A percentile compares a stretch with the other conserved stretches of the same genome.
These are phyloP conservation scores for Periplaneta americana DNA, from an alignment of 1,140 invertebrate species.

Conservation along the genomic window DNA sequence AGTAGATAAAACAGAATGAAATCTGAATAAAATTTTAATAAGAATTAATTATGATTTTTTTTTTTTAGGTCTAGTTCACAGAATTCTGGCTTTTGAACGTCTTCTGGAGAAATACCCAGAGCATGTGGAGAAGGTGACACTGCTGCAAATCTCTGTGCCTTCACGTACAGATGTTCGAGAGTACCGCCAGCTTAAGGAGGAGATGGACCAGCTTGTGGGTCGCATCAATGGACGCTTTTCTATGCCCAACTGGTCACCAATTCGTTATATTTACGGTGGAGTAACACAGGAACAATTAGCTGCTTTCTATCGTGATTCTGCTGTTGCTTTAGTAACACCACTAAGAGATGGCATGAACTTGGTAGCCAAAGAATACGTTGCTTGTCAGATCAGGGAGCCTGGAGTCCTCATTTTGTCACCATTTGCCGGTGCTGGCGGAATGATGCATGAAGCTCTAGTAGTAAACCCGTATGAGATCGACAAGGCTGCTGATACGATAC, in stretches of 20 bases:
- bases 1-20: no score
- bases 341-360: slow-evolving; percentile 44
- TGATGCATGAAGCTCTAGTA: slow-evolving; percentile 36
- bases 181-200: slow-evolving; percentile 39
- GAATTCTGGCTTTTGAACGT: slow-evolving; percentile 37
- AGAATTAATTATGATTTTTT: neutral
- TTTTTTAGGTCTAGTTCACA: slow-evolving; percentile 32
- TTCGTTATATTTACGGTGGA: slow-evolving; percentile 40
- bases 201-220: slow-evolving; percentile 38
- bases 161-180: slow-evolving; percentile 41
- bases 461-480: slow-evolving; percentile 42
- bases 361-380: slow-evolving; percentile 44
- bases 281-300: slow-evolving; percentile 36
- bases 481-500: slow-evolving; percentile 35
- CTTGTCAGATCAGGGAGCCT: slow-evolving; percentile 37
- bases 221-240: slow-evolving; percentile 38
- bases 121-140: slow-evolving; percentile 32
- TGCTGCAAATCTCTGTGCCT: slow-evolving; percentile 36
- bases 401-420: slow-evolving; percentile 40
- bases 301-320: slow-evolving; percentile 38
- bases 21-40: no score
- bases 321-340: slow-evolving; percentile 39
- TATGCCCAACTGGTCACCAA: slow-evolving; percentile 40
- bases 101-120: slow-evolving; percentile 38
- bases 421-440: slow-evolving; percentile 37